phyloP scores from a whole-genome alignment of 53 echinoderm and acorn worm genomes.

The Zoroaster sp. region DNA sequence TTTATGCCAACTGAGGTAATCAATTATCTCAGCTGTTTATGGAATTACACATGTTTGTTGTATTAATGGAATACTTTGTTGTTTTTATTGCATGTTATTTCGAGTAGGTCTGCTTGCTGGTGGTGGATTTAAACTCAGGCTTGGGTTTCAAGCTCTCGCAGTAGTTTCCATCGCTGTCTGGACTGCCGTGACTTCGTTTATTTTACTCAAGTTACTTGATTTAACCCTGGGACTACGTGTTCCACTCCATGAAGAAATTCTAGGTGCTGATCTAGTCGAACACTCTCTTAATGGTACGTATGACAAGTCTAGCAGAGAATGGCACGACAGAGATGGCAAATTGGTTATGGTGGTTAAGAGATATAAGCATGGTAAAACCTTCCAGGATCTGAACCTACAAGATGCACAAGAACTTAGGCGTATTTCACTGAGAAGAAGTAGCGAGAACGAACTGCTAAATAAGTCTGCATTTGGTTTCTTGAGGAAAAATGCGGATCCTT shows the following conservation, averaged over 20 bases:
- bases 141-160: constrained; percentile 70
- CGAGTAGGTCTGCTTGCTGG: constrained; percentile 67
- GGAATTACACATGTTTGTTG: too few species aligned
- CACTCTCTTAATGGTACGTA: constrained; percentile 73
- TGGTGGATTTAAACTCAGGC: constrained; percentile 72
- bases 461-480: constrained; percentile 41
- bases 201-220: constrained; percentile 61
- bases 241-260: constrained; percentile 78
- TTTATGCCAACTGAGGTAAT: too few species aligned
- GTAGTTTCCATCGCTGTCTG: constrained; percentile 52
- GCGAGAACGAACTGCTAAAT: neutral
- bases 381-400: constrained; percentile 21
- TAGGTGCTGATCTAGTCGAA: constrained; percentile 80
- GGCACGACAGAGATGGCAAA: constrained; percentile 58
- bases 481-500: constrained; percentile 11
- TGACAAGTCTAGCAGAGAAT: constrained; percentile 58
- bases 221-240: constrained; percentile 72
- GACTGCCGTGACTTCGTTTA: constrained; percentile 60
- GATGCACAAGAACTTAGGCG: neutral
- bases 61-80: too few species aligned
- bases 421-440: neutral
- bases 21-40: too few species aligned
- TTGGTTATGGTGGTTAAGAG: constrained; percentile 56
- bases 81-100: too few species aligned
- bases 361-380: constrained; percentile 33